Evolutionary conservation across 1,140 invertebrate genomes (phyloP).

Genomic region (Hycleus cichorii): DNA sequence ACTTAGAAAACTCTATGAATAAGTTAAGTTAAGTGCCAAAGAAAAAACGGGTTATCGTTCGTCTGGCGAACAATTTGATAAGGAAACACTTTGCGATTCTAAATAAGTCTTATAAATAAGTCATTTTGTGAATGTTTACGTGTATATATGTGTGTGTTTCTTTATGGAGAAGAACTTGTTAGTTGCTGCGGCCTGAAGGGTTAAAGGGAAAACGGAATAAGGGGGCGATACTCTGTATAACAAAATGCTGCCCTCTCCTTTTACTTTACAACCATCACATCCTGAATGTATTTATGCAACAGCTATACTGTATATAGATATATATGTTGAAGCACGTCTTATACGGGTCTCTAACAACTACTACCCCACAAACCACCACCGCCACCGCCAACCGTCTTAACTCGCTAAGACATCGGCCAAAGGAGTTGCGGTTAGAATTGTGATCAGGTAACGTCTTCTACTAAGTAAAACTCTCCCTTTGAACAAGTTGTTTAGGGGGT

Average conservation of each 20-base stretch:
- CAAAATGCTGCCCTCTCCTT: too few relatives aligned
- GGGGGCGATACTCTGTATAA: neutral
- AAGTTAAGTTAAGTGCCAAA: conserved; percentile 2
- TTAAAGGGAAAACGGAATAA: conserved; percentile 10
- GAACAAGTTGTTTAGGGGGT: conserved; percentile 12
- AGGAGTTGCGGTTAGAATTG: conserved; percentile 23
- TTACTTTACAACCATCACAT: conserved; percentile 8
- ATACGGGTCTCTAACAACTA: conserved; percentile 6
- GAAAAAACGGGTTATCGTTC: conserved; percentile 15
- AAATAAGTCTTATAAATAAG: conserved; percentile 25
- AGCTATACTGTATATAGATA: neutral
- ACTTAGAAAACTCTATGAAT: conserved; percentile 15
- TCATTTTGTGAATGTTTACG: conserved; percentile 13
- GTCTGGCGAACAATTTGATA: conserved; percentile 15
- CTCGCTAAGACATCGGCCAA: conserved; percentile 19
- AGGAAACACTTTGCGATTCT: conserved; percentile 15
- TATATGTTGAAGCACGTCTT: conserved; percentile 13
- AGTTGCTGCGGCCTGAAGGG: conserved; percentile 29
- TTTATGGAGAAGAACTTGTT: conserved; percentile 29
- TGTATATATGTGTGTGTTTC: neutral
- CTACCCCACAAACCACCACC: neutral
- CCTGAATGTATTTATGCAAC: conserved; percentile 27
- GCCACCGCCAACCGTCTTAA: conserved; percentile 13
- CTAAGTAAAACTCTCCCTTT: conserved; percentile 22
- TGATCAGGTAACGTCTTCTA: conserved; percentile 23